Evolutionary conservation across 2,888 invertebrate species (phyloP).

Genomic region (Cacoxenus indagator): DNA sequence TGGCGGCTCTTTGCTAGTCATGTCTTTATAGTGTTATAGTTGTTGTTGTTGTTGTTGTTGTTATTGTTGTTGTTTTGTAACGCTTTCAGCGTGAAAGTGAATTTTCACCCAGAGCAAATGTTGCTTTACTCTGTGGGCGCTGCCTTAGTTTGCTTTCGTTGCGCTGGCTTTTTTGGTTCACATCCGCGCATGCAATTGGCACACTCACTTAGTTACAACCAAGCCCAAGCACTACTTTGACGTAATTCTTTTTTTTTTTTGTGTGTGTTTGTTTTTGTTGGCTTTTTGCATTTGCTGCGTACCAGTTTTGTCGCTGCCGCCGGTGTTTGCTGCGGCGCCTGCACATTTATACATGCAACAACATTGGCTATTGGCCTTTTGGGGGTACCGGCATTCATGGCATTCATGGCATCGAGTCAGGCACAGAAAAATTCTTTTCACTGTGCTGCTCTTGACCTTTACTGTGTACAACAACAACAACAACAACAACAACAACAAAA

Average conservation of each 20-base stretch:
- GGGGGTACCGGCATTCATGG: not conserved
- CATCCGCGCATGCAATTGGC: conserved; percentile 6
- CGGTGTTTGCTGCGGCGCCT: not conserved
- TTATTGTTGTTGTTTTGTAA: not conserved
- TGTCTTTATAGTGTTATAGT: not conserved
- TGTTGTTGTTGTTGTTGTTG: not conserved
- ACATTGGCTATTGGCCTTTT: not conserved
- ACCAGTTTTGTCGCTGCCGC: not conserved
- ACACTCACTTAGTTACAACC: not conserved
- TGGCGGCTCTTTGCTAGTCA: not conserved
- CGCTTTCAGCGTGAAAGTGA: conserved; percentile 15
- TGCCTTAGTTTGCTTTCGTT: not conserved
- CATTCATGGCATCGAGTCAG: not conserved
- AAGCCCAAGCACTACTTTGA: not conserved
- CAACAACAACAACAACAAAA: not conserved
- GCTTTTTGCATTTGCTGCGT: conserved; percentile 9
- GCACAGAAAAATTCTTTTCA: not conserved
- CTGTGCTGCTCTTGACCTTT: conserved; percentile 11
- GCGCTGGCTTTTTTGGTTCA: not conserved
- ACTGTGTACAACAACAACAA: not conserved
- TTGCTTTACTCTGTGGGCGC: not conserved
- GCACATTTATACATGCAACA: not conserved
- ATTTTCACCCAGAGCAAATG: not conserved
- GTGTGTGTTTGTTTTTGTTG: too few species aligned
- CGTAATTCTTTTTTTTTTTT: not conserved